These are phyloP conservation scores for Plebejus melissa DNA, from an alignment of 2,888 invertebrate genomes.

Conservation along the genomic window DNA sequence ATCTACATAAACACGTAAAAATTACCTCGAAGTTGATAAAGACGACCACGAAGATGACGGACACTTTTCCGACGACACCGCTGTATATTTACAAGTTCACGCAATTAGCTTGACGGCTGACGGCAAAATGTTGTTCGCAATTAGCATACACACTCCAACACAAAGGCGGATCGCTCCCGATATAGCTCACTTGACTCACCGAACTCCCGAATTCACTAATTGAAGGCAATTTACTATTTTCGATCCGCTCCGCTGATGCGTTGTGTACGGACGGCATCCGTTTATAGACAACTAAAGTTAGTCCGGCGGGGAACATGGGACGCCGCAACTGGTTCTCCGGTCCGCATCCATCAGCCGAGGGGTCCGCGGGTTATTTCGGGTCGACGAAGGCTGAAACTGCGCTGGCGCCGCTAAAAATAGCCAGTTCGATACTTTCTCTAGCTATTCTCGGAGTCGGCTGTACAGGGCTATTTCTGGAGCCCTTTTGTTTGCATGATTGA, in stretches of 20 bases:
- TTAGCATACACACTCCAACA: neutral
- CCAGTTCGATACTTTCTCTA: conserved; percentile 58
- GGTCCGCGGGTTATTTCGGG: conserved; percentile 55
- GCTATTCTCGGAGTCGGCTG: conserved; percentile 59
- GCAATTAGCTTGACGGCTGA: neutral
- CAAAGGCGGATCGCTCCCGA: neutral
- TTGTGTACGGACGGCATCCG: neutral
- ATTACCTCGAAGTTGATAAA: neutral
- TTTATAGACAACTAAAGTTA: conserved; percentile 22
- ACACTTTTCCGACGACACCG: neutral
- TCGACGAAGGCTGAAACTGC: conserved; percentile 59
- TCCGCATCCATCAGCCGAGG: conserved; percentile 39
- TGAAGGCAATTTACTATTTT: conserved; percentile 22
- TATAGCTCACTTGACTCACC: conserved; percentile 20
- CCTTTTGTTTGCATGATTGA: conserved; percentile 45
- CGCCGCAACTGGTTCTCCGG: conserved; percentile 34
- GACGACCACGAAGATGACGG: neutral
- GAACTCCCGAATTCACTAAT: conserved; percentile 20
- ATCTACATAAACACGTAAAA: neutral
- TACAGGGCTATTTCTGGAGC: conserved; percentile 59
- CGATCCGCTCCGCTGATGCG: conserved; percentile 8
- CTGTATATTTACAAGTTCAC: neutral
- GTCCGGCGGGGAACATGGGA: conserved; percentile 25
- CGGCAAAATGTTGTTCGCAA: neutral
- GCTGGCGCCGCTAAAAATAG: conserved; percentile 54